Evolutionary conservation across 1,140 invertebrate species (phyloP), one percentile per base, ranked within the genome.

Genomic region (Charaxes varanes): DNA sequence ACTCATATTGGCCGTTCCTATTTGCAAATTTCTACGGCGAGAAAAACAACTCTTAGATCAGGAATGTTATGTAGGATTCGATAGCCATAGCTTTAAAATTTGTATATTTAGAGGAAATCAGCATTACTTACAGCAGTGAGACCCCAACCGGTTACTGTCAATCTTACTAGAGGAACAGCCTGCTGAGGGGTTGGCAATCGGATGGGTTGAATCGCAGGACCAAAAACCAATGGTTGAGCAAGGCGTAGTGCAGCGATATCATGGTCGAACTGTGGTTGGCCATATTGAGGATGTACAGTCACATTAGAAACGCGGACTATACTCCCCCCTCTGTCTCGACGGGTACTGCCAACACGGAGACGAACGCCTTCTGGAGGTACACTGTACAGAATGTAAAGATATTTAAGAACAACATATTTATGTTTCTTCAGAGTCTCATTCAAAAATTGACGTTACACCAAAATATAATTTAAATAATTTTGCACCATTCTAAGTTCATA

Each of bases 91-190:
- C n/a, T n/a, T n/a, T n/a, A n/a, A n/a, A 10, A 10, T 11, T 18
- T 7, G 2, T 19, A 19, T 3, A 17, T 8, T 17, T 33, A 30
- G 17, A 11, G 8, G 7, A 19, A 18, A 21, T 18, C 11, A 34
- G 11, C 24, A 17, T 33, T 45, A 61, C 70, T 73, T 34, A 85
- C 79, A 34, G 76, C 77, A 18, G 73, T 82, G 0, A 83, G 28
- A 2, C 79, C 83, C 79, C 79, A 84, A 6, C 83, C 81, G 5
- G 76, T 74, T 1, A 84, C 71, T 3, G 74, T 77, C 0, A 85
- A 37, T 11, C 65, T 45, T 0, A 69, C 78, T 0, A 82, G 46
- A 0, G 81, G 83, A 0, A 84, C 66, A 0, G 54, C 36, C 36
- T 73, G 68, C 2, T 67, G 34, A 2, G 46, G 50, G 32, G 41